Evolutionary conservation across 2,888 invertebrate species (phyloP), one percentile per base, ranked within the genome.

Genomic region (Epirrhoe alternata): DNA sequence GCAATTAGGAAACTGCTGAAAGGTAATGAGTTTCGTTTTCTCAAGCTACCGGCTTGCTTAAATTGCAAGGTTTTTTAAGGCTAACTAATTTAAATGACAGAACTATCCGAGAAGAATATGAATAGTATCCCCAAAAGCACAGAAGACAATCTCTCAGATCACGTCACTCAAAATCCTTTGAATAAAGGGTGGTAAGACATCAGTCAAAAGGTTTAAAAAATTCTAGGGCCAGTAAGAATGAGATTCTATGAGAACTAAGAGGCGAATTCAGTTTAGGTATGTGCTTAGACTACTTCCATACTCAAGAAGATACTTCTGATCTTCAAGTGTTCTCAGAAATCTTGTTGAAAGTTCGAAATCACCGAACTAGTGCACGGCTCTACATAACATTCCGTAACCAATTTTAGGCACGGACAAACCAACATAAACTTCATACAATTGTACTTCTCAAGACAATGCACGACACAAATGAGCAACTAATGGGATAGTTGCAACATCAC

Each of bases 401-500:
- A 63, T 45, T 47, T 54, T n/a, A n/a, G 30, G 38, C 38, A 59
- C 24, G 6, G 12, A 24, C 16, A 38, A 60, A 60, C 42, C 52
- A 61, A 83, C 81, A 85, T 74, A 84, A 86, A 87, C 87, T 86
- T 73, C 81, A 77, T 88, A 88, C 89, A 89, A 88, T 87, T 85
- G 78, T 82, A 81, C 80, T 82, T 83, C 86, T 88, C 89, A 87
- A 84, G 86, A 82, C 77, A 90, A 89, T 88, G 84, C 86, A 87
- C 86, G 86, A 92, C 89, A 90, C 86, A 90, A 91, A 92, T 92
- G 88, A 90, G 87, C 87, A 86, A 81, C 92, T 92, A 92, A 92
- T 92, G 90, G 92, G 89, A 91, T 90, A 88, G 78, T 91, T 91
- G 86, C 90, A 83, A 87, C 87, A 92, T 86, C 80, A 79, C 77